phyloP scores from a whole-genome alignment of 2,797 vertebrate species.

The Triplophysa bombifrons region DNA sequence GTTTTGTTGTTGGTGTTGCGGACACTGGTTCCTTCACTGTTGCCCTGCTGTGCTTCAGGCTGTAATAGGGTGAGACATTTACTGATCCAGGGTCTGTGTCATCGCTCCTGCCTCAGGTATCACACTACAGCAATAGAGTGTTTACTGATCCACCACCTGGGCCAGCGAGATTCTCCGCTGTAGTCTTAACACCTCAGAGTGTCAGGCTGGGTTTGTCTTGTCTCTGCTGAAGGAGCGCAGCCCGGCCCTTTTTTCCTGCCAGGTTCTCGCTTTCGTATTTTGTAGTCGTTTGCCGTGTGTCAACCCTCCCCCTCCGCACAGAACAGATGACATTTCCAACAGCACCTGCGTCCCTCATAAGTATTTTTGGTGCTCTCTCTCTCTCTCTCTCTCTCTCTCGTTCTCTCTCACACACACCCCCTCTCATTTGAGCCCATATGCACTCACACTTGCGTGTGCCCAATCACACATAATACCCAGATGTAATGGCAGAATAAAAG shows the following conservation, averaged over 20 bases:
- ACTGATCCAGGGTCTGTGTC: neutral
- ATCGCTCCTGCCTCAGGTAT: slow-evolving; percentile 11
- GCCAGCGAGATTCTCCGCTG: neutral
- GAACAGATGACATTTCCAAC: slow-evolving; percentile 62
- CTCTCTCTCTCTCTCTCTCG: slow-evolving; percentile 18
- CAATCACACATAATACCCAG: slow-evolving; percentile 34
- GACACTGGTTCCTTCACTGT: neutral
- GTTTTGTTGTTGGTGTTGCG: neutral
- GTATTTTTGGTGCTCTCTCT: slow-evolving; percentile 23
- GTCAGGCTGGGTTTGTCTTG: slow-evolving; percentile 43
- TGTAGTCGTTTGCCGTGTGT: slow-evolving; percentile 67
- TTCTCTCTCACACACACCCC: neutral
- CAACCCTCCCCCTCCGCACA: slow-evolving; percentile 32
- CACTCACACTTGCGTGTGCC: slow-evolving; percentile 38
- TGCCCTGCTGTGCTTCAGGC: neutral
- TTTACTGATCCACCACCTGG: slow-evolving; percentile 35
- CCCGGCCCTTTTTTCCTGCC: slow-evolving; percentile 51
- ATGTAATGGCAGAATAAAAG: slow-evolving; percentile 44
- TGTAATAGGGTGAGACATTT: neutral
- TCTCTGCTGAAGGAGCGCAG: slow-evolving; percentile 58
- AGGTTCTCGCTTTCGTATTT: slow-evolving; percentile 61
- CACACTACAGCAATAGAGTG: neutral
- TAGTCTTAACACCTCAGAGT: slow-evolving; percentile 8
- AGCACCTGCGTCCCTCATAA: slow-evolving; percentile 63
- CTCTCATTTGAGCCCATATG: slow-evolving; percentile 39